phyloP scores from a whole-genome alignment of 2,113 vertebrate species.

The Ictalurus punctatus region DNA sequence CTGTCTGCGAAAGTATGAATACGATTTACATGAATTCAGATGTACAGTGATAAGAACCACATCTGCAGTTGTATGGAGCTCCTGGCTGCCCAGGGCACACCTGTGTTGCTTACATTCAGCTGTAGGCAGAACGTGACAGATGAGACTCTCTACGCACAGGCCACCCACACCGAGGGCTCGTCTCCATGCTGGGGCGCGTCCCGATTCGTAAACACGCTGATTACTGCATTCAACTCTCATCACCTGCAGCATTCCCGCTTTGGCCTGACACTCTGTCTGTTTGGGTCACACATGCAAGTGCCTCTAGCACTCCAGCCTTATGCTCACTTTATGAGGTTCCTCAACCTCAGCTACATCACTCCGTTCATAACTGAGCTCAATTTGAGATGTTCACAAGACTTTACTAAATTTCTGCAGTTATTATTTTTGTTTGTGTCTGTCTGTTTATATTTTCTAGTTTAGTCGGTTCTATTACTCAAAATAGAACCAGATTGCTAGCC shows the following conservation, averaged over 20 bases:
- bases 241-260: slow-evolving; percentile 49
- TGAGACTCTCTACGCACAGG: slow-evolving; percentile 32
- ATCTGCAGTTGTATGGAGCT: not conserved
- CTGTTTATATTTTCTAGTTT: not conserved
- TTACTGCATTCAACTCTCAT: slow-evolving; percentile 55
- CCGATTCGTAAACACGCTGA: slow-evolving; percentile 52
- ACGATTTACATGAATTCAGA: slow-evolving; percentile 34
- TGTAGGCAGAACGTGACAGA: slow-evolving; percentile 43
- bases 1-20: slow-evolving; percentile 18
- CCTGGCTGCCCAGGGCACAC: slow-evolving; percentile 33
- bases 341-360: not conserved
- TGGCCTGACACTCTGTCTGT: slow-evolving; percentile 18
- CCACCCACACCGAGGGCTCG: slow-evolving; percentile 49
- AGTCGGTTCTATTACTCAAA: not conserved
- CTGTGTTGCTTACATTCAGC: slow-evolving; percentile 51
- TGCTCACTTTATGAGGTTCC: not conserved
- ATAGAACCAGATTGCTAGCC: not conserved
- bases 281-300: slow-evolving; percentile 4
- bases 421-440: not conserved
- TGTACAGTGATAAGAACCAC: slow-evolving; percentile 26
- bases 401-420: not conserved
- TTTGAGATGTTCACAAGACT: not conserved
- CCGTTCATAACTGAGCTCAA: not conserved
- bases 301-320: slow-evolving; percentile 7
- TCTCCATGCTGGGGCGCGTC: slow-evolving; percentile 35